Conservation (phyloP, 2,888 invertebrate genomes). For the Drosophila glabriapex region DNA sequence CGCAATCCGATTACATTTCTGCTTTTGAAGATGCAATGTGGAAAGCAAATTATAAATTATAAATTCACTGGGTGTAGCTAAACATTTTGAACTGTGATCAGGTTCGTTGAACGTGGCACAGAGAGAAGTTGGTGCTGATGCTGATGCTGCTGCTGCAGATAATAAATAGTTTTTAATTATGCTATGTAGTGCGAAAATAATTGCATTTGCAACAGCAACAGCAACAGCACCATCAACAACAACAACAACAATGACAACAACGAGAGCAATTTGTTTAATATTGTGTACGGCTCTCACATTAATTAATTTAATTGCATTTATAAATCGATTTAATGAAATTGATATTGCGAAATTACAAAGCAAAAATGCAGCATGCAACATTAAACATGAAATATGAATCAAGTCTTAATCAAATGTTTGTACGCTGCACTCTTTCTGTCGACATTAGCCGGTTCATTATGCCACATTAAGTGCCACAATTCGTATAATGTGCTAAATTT, state of each 20-base stretch:
- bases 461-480: constrained; percentile 3
- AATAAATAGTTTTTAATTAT: constrained; percentile 73
- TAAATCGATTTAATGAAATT: constrained; percentile 74
- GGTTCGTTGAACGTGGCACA: constrained; percentile 54
- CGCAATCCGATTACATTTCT: constrained; percentile 20
- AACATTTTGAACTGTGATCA: constrained; percentile 34
- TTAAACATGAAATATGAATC: constrained; percentile 14
- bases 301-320: constrained; percentile 68
- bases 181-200: constrained; percentile 47
- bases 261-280: constrained; percentile 33
- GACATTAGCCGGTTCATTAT: constrained; percentile 15
- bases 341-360: constrained; percentile 50
- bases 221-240: not conserved
- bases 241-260: not conserved
- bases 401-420: constrained; percentile 28
- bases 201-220: constrained; percentile 29
- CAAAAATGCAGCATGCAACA: constrained; percentile 31
- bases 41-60: constrained; percentile 42
- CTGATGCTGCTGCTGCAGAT: constrained; percentile 39
- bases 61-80: constrained; percentile 11
- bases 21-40: constrained; percentile 2
- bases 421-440: constrained; percentile 6
- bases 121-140: constrained; percentile 1
- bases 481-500: constrained; percentile 27
- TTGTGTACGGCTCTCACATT: constrained; percentile 35